Evolutionary conservation across 2,888 invertebrate species (phyloP).

Genomic region (Chouioia cunea): DNA sequence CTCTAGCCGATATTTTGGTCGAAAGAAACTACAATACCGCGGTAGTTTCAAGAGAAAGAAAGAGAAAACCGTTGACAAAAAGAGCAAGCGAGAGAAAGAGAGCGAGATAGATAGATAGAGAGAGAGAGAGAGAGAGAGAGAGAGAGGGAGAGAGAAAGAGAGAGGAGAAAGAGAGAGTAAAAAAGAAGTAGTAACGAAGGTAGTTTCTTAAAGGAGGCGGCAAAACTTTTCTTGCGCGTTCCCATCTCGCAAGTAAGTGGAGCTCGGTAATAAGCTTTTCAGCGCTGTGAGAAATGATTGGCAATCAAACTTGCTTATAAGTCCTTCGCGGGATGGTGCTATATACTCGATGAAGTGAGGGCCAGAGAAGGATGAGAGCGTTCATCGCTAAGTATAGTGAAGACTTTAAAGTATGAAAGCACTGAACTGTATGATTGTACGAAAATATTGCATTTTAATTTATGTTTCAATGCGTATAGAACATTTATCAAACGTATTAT

Average conservation of each 20-base stretch:
- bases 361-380: constrained; percentile 36
- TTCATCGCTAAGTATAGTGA: not conserved
- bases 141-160: not conserved
- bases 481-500: too few relatives aligned
- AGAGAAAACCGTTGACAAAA: constrained; percentile 2
- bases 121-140: not conserved
- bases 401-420: too few relatives aligned
- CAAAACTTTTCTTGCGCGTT: constrained; percentile 25
- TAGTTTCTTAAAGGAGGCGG: constrained; percentile 28
- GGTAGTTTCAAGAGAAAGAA: not conserved
- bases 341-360: not conserved
- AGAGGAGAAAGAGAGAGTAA: not conserved
- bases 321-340: constrained; percentile 26
- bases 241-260: constrained; percentile 32
- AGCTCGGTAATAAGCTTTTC: constrained; percentile 41
- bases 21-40: too few relatives aligned
- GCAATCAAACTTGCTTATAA: constrained; percentile 60
- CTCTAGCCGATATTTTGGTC: not conserved
- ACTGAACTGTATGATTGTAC: too few relatives aligned
- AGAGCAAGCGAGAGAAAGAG: not conserved
- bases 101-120: too few relatives aligned
- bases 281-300: constrained; percentile 57
- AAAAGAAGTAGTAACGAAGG: constrained; percentile 29
- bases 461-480: too few relatives aligned
- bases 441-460: too few relatives aligned